Evolutionary conservation across 1,140 invertebrate species (phyloP).

Genomic region (Dysdera silvatica): DNA sequence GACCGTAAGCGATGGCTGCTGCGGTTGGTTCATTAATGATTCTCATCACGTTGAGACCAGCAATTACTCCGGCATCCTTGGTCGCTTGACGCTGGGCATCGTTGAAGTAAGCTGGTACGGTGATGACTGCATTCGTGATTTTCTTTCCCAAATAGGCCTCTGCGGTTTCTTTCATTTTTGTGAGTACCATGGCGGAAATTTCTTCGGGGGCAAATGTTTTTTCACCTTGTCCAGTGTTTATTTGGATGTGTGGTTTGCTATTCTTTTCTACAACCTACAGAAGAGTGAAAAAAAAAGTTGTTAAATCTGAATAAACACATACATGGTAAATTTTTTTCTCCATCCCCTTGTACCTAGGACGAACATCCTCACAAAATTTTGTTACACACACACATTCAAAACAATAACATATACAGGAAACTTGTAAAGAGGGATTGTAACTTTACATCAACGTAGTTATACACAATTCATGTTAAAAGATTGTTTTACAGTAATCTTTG

Average conservation of each 20-base stretch:
- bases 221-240: conserved; percentile 56
- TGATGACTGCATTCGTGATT: conserved; percentile 39
- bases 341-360: too few species aligned
- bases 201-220: conserved; percentile 78
- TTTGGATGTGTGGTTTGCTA: conserved; percentile 69
- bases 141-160: conserved; percentile 45
- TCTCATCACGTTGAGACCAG: conserved; percentile 87
- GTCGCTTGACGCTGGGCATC: conserved; percentile 82
- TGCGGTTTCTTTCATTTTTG: conserved; percentile 95
- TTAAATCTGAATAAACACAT: too few species aligned
- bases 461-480: too few species aligned
- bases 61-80: conserved; percentile 93
- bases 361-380: too few species aligned
- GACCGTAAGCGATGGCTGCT: conserved; percentile 97
- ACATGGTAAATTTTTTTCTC: too few species aligned
- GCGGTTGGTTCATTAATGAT: conserved; percentile 98
- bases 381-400: too few species aligned
- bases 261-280: conserved; percentile 71
- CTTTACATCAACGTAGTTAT: too few species aligned
- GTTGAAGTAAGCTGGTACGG: conserved; percentile 68
- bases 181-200: conserved; percentile 87
- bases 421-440: too few species aligned
- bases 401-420: too few species aligned
- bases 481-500: too few species aligned
- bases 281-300: not conserved